Evolutionary conservation across 1,140 invertebrate genomes (phyloP).

Genomic region (Oncopeltus fasciatus): DNA sequence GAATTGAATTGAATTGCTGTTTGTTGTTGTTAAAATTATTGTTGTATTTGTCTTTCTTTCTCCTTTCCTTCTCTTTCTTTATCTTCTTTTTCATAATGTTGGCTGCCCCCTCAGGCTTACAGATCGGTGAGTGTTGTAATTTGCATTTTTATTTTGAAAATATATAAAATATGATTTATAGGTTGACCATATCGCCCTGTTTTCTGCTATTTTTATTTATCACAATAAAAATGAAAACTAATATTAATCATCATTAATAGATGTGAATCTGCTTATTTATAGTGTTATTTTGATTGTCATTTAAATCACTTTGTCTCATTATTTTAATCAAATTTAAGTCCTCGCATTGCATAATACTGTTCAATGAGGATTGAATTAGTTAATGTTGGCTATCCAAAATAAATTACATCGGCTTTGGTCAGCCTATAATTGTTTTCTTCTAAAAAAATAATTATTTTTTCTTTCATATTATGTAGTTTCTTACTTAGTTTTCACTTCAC

Average conservation of each 20-base stretch:
- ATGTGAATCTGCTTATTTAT: background rate
- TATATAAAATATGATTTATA: background rate
- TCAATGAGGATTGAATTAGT: no score
- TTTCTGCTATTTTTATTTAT: no score
- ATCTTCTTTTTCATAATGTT: slow-evolving; percentile 24
- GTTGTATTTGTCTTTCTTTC: slow-evolving; percentile 26
- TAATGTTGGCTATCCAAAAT: no score
- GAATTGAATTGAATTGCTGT: slow-evolving; percentile 14
- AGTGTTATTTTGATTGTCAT: background rate
- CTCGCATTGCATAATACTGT: no score
- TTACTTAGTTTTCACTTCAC: no score
- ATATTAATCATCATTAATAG: no score
- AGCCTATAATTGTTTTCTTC: no score
- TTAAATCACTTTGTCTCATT: background rate
- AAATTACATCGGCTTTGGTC: no score
- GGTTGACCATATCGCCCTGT: background rate
- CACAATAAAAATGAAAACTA: no score
- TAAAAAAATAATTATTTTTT: no score
- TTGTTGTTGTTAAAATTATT: slow-evolving; percentile 19
- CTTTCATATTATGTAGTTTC: no score
- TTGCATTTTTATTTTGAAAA: background rate
- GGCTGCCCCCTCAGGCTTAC: slow-evolving; percentile 32
- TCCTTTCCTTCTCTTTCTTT: slow-evolving; percentile 23
- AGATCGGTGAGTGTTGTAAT: slow-evolving; percentile 34
- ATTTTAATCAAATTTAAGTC: no score